Conservation (phyloP, 2,888 invertebrate genomes). For the Agriotes lineatus region DNA sequence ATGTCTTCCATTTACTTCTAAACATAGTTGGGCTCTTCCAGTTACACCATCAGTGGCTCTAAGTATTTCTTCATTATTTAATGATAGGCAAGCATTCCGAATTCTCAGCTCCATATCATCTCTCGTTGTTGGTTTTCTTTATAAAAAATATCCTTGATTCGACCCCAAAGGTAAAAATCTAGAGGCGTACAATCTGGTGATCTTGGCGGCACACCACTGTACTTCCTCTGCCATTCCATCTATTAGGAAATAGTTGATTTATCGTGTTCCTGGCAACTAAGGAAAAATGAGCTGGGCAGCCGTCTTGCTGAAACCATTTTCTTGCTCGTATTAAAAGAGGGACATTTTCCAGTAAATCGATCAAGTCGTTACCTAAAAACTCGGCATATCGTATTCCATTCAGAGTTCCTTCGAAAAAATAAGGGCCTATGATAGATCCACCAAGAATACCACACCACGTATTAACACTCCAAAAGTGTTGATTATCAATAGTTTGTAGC, state of each 20-base stretch:
- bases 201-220: slow-evolving; percentile 13
- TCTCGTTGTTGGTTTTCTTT: slow-evolving; percentile 12
- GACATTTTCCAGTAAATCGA: not conserved
- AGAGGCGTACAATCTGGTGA: slow-evolving; percentile 11
- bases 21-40: not conserved
- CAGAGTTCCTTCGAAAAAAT: not conserved
- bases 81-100: slow-evolving; percentile 2
- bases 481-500: slow-evolving; percentile 16
- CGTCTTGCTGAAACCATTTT: not conserved
- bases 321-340: slow-evolving; percentile 8
- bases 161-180: slow-evolving; percentile 9
- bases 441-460: slow-evolving; percentile 2
- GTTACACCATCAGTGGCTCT: not conserved
- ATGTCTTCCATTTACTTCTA: not conserved
- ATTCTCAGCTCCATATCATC: slow-evolving; percentile 19
- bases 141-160: slow-evolving; percentile 23
- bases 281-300: not conserved
- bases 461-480: slow-evolving; percentile 8
- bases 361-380: not conserved
- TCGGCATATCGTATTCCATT: not conserved
- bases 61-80: not conserved
- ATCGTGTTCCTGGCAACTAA: slow-evolving; percentile 8
- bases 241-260: not conserved
- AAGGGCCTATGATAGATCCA: no score
- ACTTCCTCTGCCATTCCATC: slow-evolving; percentile 12